These are phyloP conservation scores for Puma concolor DNA, from an alignment of 2,113 vertebrate genomes.

Conservation along the genomic window DNA sequence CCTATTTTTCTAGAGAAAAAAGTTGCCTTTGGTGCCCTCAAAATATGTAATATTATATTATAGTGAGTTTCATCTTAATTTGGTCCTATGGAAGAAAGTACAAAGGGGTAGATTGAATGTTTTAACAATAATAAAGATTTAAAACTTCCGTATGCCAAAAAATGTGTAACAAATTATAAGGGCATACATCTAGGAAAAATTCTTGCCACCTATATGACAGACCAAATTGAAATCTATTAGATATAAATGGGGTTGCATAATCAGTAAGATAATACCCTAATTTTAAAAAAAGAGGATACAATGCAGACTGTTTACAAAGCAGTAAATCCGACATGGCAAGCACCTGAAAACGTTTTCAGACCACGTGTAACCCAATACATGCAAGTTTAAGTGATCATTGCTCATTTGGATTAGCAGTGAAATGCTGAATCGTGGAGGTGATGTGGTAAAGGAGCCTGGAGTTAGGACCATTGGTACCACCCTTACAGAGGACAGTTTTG, in stretches of 20 bases:
- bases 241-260: neutral
- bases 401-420: neutral
- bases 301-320: neutral
- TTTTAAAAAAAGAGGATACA: neutral
- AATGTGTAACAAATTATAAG: neutral
- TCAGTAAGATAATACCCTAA: neutral
- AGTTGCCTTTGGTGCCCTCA: neutral
- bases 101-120: neutral
- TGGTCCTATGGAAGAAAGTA: neutral
- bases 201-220: neutral
- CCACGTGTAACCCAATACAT: neutral
- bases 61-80: neutral
- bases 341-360: neutral
- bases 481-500: neutral
- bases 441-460: fast-evolving
- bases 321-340: neutral
- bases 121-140: conserved; percentile 40
- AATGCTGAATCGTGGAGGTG: neutral
- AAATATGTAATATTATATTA: conserved; percentile 12
- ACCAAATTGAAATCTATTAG: neutral
- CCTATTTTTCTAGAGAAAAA: conserved; percentile 10
- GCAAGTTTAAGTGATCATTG: neutral
- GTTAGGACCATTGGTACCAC: neutral
- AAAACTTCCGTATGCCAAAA: neutral
- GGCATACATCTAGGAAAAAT: neutral